Conservation (phyloP, 2,797 vertebrate genomes). For the Protonibea diacanthus region DNA sequence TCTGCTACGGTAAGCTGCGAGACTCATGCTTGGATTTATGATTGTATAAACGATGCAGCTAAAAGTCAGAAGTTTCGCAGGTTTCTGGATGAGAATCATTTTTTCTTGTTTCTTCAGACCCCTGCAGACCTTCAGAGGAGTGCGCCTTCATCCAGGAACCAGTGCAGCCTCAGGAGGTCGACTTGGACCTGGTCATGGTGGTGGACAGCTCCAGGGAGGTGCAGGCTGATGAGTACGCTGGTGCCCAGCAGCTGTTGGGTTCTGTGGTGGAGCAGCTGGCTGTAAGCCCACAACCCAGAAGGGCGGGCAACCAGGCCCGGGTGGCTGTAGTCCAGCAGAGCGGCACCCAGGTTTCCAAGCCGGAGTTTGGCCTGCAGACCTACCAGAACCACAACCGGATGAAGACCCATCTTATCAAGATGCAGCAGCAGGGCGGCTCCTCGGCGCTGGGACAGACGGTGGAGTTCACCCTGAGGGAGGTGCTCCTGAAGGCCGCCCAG, state of each 20-base stretch:
- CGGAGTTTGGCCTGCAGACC: constrained; percentile 85
- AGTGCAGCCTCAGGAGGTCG: constrained; percentile 66
- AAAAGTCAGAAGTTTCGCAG: neutral
- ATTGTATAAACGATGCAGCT: too few species aligned
- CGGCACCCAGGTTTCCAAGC: constrained; percentile 45
- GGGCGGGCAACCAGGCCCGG: constrained; percentile 66
- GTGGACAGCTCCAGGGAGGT: constrained; percentile 87
- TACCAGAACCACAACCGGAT: constrained; percentile 75
- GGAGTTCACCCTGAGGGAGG: constrained; percentile 80
- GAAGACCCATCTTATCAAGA: constrained; percentile 81
- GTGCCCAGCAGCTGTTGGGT: constrained; percentile 84
- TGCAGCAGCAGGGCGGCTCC: constrained; percentile 81
- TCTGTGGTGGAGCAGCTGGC: constrained; percentile 85
- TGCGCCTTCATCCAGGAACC: constrained; percentile 68
- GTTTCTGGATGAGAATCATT: neutral
- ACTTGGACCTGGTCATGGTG: constrained; percentile 87
- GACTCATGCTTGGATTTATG: too few species aligned
- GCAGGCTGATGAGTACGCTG: constrained; percentile 79
- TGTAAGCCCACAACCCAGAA: constrained; percentile 75
- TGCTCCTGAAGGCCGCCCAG: constrained; percentile 77
- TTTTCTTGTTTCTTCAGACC: constrained; percentile 78
- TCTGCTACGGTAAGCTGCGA: constrained; percentile 88
- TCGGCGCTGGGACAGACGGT: constrained; percentile 83
- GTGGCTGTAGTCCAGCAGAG: constrained; percentile 87
- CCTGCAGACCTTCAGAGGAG: constrained; percentile 77